Conservation (phyloP, 2,797 vertebrate species). For the Hippopotamyrus pictus region DNA sequence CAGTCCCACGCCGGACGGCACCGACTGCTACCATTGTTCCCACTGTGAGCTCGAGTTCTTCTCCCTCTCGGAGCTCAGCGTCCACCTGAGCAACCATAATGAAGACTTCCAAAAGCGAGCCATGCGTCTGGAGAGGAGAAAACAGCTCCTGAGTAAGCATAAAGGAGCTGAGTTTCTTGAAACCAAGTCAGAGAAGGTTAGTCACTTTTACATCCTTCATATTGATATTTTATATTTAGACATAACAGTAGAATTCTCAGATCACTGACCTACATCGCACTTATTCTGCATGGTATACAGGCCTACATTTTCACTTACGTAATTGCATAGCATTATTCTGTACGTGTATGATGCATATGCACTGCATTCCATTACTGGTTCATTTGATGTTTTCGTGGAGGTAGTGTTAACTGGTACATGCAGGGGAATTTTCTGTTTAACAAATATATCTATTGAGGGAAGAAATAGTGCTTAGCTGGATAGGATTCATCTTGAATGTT, state of each 20-base stretch:
- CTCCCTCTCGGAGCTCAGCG: constrained; percentile 72
- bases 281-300: not conserved
- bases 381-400: not conserved
- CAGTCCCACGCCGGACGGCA: constrained; percentile 62
- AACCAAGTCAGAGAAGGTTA: constrained; percentile 84
- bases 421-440: not conserved
- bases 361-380: not conserved
- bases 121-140: constrained; percentile 81
- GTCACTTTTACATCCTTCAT: not conserved
- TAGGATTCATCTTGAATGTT: not conserved
- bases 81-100: constrained; percentile 84
- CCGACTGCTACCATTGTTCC: constrained; percentile 83
- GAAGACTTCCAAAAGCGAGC: constrained; percentile 93
- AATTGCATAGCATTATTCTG: not conserved
- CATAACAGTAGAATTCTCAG: not conserved
- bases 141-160: constrained; percentile 85
- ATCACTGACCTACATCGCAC: not conserved
- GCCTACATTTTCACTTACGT: not conserved
- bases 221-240: not conserved
- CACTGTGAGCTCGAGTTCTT: constrained; percentile 88
- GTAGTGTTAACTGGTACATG: not conserved
- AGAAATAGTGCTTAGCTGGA: not conserved
- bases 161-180: constrained; percentile 71
- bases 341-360: not conserved
- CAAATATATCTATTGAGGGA: not conserved